Evolutionary conservation across 2,888 invertebrate species (phyloP).

Genomic region (Dynastes grantii): DNA sequence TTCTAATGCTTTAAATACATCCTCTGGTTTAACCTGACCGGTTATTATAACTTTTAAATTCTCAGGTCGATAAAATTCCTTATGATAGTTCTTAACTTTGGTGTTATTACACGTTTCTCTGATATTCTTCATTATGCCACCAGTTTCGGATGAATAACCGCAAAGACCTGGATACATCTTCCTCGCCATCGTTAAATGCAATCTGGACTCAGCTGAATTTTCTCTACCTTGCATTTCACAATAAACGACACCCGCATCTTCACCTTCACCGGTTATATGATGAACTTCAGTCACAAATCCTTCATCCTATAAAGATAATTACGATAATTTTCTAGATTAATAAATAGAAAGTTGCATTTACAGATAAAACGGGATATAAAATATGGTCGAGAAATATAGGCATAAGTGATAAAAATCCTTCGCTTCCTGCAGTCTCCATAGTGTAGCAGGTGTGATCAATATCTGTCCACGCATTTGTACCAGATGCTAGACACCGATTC

Average conservation of each 20-base stretch:
- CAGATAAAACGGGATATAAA: conserved; percentile 85
- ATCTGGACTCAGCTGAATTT: conserved; percentile 83
- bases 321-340: background rate
- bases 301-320: conserved; percentile 75
- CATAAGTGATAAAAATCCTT: conserved; percentile 90
- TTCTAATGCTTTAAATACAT: conserved; percentile 82
- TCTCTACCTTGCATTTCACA: conserved; percentile 94
- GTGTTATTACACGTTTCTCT: conserved; percentile 85
- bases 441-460: conserved; percentile 93
- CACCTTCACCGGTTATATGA: conserved; percentile 90
- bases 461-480: conserved; percentile 94
- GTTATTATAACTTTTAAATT: conserved; percentile 89
- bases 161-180: conserved; percentile 86
- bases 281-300: conserved; percentile 93
- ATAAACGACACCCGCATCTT: conserved; percentile 95
- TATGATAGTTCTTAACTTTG: conserved; percentile 87
- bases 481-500: conserved; percentile 91
- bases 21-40: conserved; percentile 83
- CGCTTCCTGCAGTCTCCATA: conserved; percentile 88
- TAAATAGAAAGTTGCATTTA: conserved; percentile 61
- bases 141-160: conserved; percentile 89
- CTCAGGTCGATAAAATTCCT: conserved; percentile 90
- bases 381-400: conserved; percentile 95
- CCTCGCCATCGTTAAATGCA: conserved; percentile 77
- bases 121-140: conserved; percentile 89